Evolutionary conservation across 1,140 invertebrate species (phyloP).

Genomic region (Plodia interpunctella): DNA sequence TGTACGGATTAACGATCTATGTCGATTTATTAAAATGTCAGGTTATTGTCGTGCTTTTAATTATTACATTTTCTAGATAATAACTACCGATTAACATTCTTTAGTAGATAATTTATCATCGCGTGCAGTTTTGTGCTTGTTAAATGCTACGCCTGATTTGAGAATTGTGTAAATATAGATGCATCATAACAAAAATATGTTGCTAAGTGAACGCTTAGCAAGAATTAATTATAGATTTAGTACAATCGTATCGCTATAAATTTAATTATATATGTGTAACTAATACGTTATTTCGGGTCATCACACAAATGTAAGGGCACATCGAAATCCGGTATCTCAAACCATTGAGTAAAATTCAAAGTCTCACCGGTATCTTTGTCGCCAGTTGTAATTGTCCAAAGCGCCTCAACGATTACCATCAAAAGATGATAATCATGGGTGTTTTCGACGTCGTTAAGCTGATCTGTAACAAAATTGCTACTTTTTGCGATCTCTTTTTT

Average conservation of each 20-base stretch:
- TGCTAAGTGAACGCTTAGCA: too few species aligned
- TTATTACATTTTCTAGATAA: neutral
- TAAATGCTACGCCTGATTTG: too few species aligned
- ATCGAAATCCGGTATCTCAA: constrained; percentile 50
- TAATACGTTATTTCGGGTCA: neutral
- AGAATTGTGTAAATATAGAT: too few species aligned
- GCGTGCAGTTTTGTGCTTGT: neutral
- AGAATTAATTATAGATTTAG: too few species aligned
- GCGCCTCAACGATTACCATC: constrained; percentile 70
- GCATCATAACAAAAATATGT: too few species aligned
- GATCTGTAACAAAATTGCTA: constrained; percentile 75
- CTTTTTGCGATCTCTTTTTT: constrained; percentile 68
- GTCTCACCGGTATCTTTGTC: constrained; percentile 66
- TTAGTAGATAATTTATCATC: neutral
- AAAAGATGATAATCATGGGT: constrained; percentile 77
- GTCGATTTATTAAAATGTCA: too few species aligned
- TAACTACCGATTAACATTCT: neutral
- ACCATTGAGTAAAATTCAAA: constrained; percentile 50
- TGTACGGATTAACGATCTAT: neutral
- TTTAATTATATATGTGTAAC: too few species aligned
- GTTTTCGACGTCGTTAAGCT: constrained; percentile 76
- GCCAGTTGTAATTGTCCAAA: constrained; percentile 66
- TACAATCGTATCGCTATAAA: too few species aligned
- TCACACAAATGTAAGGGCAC: constrained; percentile 46
- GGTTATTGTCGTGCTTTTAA: neutral